phyloP scores from a whole-genome alignment of 2,113 vertebrate species.

The Phaethornis superciliosus region DNA sequence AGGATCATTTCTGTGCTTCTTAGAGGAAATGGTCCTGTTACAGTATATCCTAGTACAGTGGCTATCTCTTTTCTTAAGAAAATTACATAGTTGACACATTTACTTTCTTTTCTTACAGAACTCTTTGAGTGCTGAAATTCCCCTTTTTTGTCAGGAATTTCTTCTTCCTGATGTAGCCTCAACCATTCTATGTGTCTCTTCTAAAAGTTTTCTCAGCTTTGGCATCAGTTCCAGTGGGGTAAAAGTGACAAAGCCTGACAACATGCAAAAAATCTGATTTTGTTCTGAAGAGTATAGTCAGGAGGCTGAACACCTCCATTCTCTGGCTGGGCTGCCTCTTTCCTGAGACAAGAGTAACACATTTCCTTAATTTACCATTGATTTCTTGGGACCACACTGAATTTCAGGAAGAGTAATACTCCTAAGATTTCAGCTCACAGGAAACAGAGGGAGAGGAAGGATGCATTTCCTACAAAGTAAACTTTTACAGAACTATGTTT shows the following conservation, averaged over 20 bases:
- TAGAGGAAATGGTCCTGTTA: not conserved
- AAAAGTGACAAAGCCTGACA: not conserved
- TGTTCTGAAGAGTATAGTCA: not conserved
- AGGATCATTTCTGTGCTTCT: not conserved
- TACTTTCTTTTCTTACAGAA: not conserved
- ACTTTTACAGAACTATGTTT: not conserved
- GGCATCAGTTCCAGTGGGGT: not conserved
- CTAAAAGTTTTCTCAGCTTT: not conserved
- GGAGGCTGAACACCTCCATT: not conserved
- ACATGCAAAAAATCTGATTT: not conserved
- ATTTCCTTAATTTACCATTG: not conserved
- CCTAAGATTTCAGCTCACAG: not conserved
- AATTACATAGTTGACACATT: not conserved
- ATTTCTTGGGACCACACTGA: not conserved
- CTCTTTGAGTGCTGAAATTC: not conserved
- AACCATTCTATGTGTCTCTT: rapidly evolving
- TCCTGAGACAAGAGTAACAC: not conserved
- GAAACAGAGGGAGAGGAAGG: not conserved
- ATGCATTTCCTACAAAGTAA: rapidly evolving
- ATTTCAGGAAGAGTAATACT: not conserved
- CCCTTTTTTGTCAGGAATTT: not conserved
- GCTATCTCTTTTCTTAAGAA: not conserved
- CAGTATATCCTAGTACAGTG: not conserved
- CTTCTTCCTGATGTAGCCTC: not conserved
- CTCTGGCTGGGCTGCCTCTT: not conserved